Evolutionary conservation across 1,140 invertebrate genomes (phyloP).

Genomic region (Magallana gigas): DNA sequence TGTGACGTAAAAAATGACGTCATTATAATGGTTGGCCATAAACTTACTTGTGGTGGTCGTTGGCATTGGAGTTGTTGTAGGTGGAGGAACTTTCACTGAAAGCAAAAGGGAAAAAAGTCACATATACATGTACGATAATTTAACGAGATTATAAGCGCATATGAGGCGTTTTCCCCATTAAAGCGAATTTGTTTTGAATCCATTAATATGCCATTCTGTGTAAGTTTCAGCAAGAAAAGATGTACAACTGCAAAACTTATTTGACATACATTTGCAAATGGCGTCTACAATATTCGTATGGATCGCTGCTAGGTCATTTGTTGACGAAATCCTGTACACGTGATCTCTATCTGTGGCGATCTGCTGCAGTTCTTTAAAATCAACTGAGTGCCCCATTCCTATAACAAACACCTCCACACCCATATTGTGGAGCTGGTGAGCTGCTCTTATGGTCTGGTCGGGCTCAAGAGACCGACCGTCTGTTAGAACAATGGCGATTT

Average conservation of each 20-base stretch:
- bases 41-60: constrained; percentile 31
- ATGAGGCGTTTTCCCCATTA: too few species aligned
- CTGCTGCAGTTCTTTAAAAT: not conserved
- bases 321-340: not conserved
- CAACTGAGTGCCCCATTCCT: constrained; percentile 26
- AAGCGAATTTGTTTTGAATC: too few species aligned
- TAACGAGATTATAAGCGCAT: too few species aligned
- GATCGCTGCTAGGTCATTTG: constrained; percentile 30
- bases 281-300: constrained; percentile 40
- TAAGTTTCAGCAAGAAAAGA: too few species aligned
- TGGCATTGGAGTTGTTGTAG: not conserved
- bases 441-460: not conserved
- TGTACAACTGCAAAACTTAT: too few species aligned
- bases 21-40: not conserved
- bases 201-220: too few species aligned
- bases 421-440: constrained; percentile 15
- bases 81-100: not conserved
- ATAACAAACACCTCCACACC: constrained; percentile 45
- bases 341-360: constrained; percentile 43
- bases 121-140: not conserved
- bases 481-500: constrained; percentile 51
- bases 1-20: too few species aligned
- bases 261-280: constrained; percentile 46
- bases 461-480: constrained; percentile 53
- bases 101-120: not conserved